phyloP scores from a whole-genome alignment of 2,797 vertebrate genomes.

The Todus mexicanus region DNA sequence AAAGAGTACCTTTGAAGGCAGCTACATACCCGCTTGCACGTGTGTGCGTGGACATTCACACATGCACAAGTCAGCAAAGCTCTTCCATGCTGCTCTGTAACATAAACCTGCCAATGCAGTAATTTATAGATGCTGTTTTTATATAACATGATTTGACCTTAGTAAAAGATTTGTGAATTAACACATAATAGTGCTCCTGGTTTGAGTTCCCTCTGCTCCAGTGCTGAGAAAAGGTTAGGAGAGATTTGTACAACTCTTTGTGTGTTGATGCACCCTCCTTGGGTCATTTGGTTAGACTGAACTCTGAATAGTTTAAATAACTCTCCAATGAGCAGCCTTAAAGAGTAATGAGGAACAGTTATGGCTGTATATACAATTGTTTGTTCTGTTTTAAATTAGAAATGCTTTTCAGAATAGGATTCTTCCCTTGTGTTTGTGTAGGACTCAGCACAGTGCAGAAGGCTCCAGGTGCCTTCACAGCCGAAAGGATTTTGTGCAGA shows the following conservation, averaged over 20 bases:
- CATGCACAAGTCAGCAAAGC: neutral
- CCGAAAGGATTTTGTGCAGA: neutral
- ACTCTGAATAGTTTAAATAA: slow-evolving; percentile 34
- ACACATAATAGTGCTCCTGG: neutral
- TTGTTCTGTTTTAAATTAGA: slow-evolving; percentile 9
- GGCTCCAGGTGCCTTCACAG: neutral
- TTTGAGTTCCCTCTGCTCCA: neutral
- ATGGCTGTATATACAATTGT: neutral
- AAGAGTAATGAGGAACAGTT: neutral
- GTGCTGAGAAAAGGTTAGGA: neutral
- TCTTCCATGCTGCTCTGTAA: neutral
- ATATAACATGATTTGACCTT: neutral
- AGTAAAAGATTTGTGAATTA: neutral
- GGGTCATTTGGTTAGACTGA: neutral
- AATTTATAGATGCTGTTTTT: neutral
- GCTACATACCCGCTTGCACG: neutral
- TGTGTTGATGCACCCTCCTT: neutral
- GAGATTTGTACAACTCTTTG: neutral
- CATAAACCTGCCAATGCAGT: neutral
- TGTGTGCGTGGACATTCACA: neutral
- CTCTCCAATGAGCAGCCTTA: neutral
- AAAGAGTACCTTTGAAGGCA: neutral
- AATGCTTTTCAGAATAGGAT: neutral
- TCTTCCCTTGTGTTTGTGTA: neutral
- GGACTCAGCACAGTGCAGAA: neutral